Evolutionary conservation across 2,113 vertebrate genomes (phyloP), one percentile per base, ranked within the genome.

Genomic region (Brachyhypopomus occidentalis): DNA sequence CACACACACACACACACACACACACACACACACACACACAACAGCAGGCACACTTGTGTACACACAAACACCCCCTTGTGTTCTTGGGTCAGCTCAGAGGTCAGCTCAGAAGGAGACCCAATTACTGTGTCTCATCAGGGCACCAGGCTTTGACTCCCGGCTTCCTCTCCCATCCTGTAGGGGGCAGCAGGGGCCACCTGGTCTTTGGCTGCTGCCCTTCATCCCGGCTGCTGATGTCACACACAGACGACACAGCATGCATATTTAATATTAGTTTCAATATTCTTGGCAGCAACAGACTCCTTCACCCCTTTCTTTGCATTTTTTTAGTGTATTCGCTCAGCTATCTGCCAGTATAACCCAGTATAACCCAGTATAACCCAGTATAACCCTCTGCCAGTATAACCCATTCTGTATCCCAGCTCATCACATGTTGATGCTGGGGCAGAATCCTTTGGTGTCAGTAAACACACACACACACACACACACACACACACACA

Each of bases 61-160:
- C 48, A 55, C 30, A 69, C 48, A 48, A 23, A 38, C 41, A 66
- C 9, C n/a, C 20, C 52, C 3, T 2, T 27, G 75, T n/a, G 38
- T 71, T 60, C 45, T 41, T 25, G 55, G 77, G 62, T 79, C 77
- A 60, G 76, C 52, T 52, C 52, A 30, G 41, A n/a, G 71, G 63
- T 55, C 45, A 56, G 34, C 66, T 38, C 45, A 41, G 38, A 64
- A 60, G 11, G 17, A 62, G 78, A 81, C 64, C 7, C 34, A 48
- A 56, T 70, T 14, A 60, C 69, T 70, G 22, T 67, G 36, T 9
- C 63, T 81, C 36, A 70, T 25, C 20, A 4, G 45, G 19, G 52
- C 64, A 75, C 23, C 22, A 30, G 58, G 73, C 36, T 70, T 82
- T 82, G 63, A 70, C 23, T 75, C 20, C 17, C 41, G 63, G 64